phyloP scores from a whole-genome alignment of 2,113 vertebrate species.

The Cercopithecus mona region DNA sequence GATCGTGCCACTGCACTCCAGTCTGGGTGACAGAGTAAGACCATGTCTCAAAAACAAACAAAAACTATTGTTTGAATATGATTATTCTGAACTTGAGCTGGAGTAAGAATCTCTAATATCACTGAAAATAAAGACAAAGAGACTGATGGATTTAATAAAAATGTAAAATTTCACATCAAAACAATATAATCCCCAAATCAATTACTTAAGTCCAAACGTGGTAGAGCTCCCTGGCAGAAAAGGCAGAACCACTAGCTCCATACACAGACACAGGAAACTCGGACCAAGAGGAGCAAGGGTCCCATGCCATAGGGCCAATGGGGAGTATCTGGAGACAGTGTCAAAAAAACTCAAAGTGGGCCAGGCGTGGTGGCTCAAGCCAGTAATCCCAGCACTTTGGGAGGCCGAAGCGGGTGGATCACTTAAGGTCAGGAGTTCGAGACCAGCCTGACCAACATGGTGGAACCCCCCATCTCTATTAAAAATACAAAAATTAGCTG shows the following conservation, averaged over 20 bases:
- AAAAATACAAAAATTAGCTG: no score
- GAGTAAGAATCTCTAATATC: neutral
- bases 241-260: neutral
- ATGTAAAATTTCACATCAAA: neutral
- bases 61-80: neutral
- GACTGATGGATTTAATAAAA: neutral
- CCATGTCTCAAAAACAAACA: neutral
- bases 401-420: no score
- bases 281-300: neutral
- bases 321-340: neutral
- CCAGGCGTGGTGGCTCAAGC: no score
- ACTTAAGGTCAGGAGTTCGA: no score
- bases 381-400: no score
- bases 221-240: neutral
- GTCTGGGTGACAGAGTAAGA: no score
- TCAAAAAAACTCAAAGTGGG: neutral
- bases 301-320: neutral
- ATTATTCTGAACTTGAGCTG: neutral
- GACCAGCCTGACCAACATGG: no score
- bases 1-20: no score
- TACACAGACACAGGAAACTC: neutral
- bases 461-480: no score
- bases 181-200: neutral
- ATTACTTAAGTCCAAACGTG: neutral
- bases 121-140: neutral